Conservation (phyloP, 2,113 vertebrate genomes). For the Gymnarchus niloticus region DNA sequence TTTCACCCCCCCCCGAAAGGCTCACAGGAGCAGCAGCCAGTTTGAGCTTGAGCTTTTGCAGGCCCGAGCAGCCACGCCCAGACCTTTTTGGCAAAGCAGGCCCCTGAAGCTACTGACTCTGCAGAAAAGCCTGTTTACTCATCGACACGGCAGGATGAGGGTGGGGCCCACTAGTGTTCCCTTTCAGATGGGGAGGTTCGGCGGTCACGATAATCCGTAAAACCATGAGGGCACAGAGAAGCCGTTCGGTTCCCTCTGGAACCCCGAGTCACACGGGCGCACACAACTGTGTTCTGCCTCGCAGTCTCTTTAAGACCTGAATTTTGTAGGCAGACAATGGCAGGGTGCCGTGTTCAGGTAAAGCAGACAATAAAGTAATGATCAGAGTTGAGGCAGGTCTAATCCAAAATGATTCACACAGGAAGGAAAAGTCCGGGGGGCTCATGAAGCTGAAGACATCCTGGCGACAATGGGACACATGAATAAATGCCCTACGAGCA, state of each 20-base stretch:
- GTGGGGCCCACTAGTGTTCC: neutral
- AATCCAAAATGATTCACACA: conserved; percentile 72
- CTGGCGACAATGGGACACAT: neutral
- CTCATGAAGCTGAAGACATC: neutral
- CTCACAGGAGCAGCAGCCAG: too few relatives aligned
- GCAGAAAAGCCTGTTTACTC: conserved; percentile 1
- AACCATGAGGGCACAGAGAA: conserved; percentile 40
- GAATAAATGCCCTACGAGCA: neutral
- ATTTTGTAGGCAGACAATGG: conserved; percentile 52
- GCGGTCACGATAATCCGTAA: conserved; percentile 7
- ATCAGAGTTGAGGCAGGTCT: conserved; percentile 68
- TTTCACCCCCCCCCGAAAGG: neutral
- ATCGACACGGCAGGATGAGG: neutral
- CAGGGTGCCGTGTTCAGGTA: conserved; percentile 65
- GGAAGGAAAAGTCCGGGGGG: conserved; percentile 66
- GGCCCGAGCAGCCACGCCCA: neutral
- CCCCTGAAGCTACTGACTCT: neutral
- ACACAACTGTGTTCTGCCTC: conserved; percentile 59
- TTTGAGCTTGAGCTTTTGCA: neutral
- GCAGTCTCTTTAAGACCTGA: conserved; percentile 65
- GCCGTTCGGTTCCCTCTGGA: conserved; percentile 49
- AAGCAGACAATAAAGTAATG: conserved; percentile 73
- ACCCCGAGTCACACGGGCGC: conserved; percentile 65
- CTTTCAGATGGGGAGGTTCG: too few relatives aligned
- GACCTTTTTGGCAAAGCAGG: neutral